Evolutionary conservation across 92 coral and sea anemone species (phyloP).

Genomic region (Bergia sp.): DNA sequence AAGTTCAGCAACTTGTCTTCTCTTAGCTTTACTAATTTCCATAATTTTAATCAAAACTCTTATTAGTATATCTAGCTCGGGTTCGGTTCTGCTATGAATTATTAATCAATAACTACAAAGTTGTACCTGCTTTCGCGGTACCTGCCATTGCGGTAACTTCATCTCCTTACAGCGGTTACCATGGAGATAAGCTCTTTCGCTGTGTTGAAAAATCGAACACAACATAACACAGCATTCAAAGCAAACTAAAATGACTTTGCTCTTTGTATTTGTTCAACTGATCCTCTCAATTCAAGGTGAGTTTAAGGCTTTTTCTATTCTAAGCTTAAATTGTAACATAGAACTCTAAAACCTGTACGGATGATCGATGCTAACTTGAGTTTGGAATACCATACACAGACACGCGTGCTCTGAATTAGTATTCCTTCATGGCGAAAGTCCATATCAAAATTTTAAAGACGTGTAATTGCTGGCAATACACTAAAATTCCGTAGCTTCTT

Average conservation of each 20-base stretch:
- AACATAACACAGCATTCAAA: background rate
- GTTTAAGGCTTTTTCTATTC: background rate
- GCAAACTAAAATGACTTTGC: background rate
- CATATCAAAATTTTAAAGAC: background rate
- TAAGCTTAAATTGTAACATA: too few relatives aligned
- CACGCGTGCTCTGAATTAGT: background rate
- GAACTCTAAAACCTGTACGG: too few relatives aligned
- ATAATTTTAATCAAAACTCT: too few relatives aligned
- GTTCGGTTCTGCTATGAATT: background rate
- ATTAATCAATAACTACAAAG: too few relatives aligned
- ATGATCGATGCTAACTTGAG: too few relatives aligned
- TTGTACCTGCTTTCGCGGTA: slow-evolving; percentile 1
- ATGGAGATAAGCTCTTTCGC: background rate
- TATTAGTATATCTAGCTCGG: too few relatives aligned
- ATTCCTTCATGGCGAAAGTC: background rate
- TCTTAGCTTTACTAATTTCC: too few relatives aligned
- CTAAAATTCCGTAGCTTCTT: background rate
- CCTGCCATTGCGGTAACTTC: background rate
- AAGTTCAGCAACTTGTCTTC: too few relatives aligned
- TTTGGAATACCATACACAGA: background rate
- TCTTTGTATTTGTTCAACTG: background rate
- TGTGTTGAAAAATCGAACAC: background rate
- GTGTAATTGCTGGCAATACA: background rate
- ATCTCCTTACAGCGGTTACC: background rate
- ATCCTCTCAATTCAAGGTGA: slow-evolving; percentile 26